Evolutionary conservation across 2,113 vertebrate species (phyloP).

Genomic region (Murina feae): DNA sequence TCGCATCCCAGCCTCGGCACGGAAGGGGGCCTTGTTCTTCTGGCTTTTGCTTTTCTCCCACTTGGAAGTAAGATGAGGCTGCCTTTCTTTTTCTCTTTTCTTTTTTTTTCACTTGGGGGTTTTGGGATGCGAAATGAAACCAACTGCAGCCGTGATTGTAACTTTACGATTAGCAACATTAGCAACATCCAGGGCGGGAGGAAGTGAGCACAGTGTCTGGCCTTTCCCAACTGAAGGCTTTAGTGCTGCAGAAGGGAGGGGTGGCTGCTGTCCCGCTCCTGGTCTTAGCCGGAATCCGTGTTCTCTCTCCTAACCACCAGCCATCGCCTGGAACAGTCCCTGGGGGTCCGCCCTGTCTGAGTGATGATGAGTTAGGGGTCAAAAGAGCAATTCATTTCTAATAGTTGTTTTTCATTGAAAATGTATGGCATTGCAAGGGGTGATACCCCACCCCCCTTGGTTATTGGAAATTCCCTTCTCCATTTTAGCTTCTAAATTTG

Average conservation of each 20-base stretch:
- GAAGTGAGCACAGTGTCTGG: neutral
- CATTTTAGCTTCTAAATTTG: slow-evolving; percentile 45
- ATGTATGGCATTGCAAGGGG: neutral
- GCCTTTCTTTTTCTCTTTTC: neutral
- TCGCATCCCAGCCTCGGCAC: neutral
- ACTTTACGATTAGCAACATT: neutral
- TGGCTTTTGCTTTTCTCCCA: neutral
- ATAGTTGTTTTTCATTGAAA: neutral
- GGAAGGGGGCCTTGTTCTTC: neutral
- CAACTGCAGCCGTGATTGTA: neutral
- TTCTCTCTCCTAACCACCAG: neutral
- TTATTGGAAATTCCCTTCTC: slow-evolving; percentile 59
- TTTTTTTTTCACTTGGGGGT: neutral
- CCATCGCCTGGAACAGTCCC: neutral
- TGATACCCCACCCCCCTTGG: neutral
- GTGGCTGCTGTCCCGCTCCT: neutral
- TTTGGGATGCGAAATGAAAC: neutral
- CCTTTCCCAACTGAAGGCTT: slow-evolving; percentile 34
- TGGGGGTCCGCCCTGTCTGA: neutral
- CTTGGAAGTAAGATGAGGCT: neutral
- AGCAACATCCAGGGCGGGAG: neutral
- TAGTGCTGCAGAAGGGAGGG: neutral
- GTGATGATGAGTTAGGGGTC: neutral
- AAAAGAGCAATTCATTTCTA: neutral
- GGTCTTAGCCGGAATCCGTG: neutral